Evolutionary conservation across 2,113 vertebrate species (phyloP), one percentile per base, ranked within the genome.

Genomic region (Oostethus manadensis): DNA sequence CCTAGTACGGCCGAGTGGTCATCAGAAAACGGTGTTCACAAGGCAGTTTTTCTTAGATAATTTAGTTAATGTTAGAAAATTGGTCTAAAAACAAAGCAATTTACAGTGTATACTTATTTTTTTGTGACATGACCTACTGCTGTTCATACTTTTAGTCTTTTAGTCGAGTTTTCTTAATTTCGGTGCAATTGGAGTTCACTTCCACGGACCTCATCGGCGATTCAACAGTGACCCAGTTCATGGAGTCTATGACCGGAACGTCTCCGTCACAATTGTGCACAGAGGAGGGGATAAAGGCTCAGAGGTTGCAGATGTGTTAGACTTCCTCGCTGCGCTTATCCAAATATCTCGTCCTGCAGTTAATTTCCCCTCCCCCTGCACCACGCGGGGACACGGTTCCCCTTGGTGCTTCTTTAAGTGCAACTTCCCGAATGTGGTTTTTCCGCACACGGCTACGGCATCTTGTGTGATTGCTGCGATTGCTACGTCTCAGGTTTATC

Each of bases 291-390:
- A 57, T 58, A 59, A 69, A 59, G 53, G 64, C 46, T 15, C 64
- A 26, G 49, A n/a, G 68, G 65, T 53, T 73, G 59, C 76, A 59
- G 64, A 79, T 61, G 55, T 58, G 67, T 65, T 26, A 50, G 50
- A 42, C 46, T 40, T 54, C 42, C 29, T 48, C 1, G 45, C 51
- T 4, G 18, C 60, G 45, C 38, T 66, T 59, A 44, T 66, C 57
- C 11, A 22, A 68, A 56, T 51, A 65, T 62, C 57, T 57, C 29
- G 68, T 80, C 67, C 64, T 20, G 7, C 58, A 49, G 63, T 56
- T 66, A 4, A 74, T 78, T 71, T 78, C 56, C 56, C 42, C 29
- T 64, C 59, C 45, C 44, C 42, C 48, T 8, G 44, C 49, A 29
- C 20, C 17, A 11, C 66, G 47, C 50, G 4, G 1, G 38, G 60